phyloP scores from a whole-genome alignment of 92 coral and sea anemone species.

The Paramuricea clavata region DNA sequence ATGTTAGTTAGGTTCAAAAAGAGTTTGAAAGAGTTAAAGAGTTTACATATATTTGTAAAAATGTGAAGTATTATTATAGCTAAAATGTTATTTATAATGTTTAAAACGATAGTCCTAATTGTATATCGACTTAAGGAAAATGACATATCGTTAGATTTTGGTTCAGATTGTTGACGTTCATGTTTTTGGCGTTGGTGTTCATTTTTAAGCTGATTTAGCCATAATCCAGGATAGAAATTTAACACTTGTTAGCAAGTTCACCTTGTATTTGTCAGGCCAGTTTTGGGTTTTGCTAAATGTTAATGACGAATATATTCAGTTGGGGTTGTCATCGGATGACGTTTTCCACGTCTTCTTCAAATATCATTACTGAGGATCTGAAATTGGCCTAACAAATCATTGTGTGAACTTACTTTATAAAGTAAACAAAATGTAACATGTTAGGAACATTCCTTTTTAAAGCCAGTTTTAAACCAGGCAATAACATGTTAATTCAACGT shows the following conservation, averaged over 20 bases:
- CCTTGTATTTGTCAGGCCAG: no score
- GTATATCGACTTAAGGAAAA: background rate
- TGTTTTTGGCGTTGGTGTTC: background rate
- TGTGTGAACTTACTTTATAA: no score
- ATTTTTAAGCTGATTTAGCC: no score
- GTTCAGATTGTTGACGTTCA: background rate
- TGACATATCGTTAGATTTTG: background rate
- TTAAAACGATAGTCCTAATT: background rate
- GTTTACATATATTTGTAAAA: constrained; percentile 10
- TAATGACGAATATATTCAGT: no score
- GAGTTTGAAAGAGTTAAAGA: background rate
- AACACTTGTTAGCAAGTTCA: no score
- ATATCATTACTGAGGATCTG: no score
- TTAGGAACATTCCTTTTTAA: background rate
- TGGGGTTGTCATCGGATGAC: no score
- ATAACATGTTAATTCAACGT: background rate
- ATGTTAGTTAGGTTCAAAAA: no score
- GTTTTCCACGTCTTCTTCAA: no score
- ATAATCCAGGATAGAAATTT: no score
- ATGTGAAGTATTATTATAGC: background rate
- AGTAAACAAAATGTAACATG: background rate
- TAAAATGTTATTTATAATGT: constrained; percentile 7
- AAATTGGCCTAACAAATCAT: no score
- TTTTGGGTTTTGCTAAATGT: no score
- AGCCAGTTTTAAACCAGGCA: background rate